These are phyloP conservation scores for Drosophila punjabiensis DNA, from an alignment of 1,140 invertebrate genomes.

Conservation along the genomic window DNA sequence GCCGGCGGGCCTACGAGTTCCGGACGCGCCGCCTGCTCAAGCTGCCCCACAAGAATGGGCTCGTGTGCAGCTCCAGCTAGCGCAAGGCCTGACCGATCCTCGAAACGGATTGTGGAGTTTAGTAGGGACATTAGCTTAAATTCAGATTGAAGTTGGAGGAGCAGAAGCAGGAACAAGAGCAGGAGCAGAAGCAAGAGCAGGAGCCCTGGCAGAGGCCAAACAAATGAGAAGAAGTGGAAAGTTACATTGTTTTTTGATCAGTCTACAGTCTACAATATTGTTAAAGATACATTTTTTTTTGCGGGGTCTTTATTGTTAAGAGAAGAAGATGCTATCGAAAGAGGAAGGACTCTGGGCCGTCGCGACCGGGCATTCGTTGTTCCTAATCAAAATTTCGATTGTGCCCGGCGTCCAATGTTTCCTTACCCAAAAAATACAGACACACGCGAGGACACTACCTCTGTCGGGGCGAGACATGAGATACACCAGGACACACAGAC, in stretches of 20 bases:
- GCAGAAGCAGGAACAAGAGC: neutral
- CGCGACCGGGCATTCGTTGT: constrained; percentile 22
- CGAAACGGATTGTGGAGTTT: neutral
- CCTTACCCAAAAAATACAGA: neutral
- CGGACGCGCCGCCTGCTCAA: constrained; percentile 92
- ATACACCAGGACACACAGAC: constrained; percentile 18
- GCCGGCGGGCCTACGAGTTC: constrained; percentile 97
- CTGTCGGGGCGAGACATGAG: constrained; percentile 26
- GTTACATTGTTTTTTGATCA: constrained; percentile 38
- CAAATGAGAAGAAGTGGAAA: neutral
- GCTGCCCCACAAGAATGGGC: constrained; percentile 86
- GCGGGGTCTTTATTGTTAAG: constrained; percentile 22
- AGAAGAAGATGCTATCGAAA: constrained; percentile 11
- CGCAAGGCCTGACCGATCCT: constrained; percentile 14
- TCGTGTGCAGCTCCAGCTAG: constrained; percentile 54
- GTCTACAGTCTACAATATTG: constrained; percentile 51
- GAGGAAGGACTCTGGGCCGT: neutral
- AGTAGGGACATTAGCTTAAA: constrained; percentile 49
- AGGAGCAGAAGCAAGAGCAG: neutral
- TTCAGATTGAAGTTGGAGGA: constrained; percentile 5
- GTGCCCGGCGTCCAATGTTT: constrained; percentile 13
- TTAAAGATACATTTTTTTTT: constrained; percentile 47
- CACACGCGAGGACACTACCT: constrained; percentile 20
- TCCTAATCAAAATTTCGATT: constrained; percentile 41
- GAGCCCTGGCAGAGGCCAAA: constrained; percentile 30